Evolutionary conservation across 2,888 invertebrate species (phyloP).

Genomic region (Tenthredo amoena): DNA sequence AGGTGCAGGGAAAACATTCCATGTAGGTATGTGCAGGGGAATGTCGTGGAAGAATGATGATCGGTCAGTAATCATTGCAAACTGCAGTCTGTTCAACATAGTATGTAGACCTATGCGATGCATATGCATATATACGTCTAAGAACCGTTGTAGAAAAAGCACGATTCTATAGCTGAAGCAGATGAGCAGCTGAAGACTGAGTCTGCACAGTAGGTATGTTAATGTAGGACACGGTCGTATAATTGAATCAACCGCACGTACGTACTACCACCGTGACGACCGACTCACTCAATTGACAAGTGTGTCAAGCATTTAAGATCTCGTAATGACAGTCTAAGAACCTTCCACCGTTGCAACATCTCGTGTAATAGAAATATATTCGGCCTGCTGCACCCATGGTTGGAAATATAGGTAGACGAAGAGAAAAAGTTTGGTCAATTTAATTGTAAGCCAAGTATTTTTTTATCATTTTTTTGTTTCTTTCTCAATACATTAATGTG

Average conservation of each 20-base stretch:
- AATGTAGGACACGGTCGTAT: constrained; percentile 41
- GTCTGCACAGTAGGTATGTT: constrained; percentile 14
- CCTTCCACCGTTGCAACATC: constrained; percentile 12
- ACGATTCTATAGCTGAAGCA: neutral
- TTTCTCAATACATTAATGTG: too few species aligned
- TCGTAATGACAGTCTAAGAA: constrained; percentile 41
- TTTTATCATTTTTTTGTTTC: too few species aligned
- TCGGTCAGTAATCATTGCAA: neutral
- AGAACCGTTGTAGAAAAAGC: neutral
- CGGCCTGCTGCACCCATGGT: neutral
- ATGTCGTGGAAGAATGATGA: neutral
- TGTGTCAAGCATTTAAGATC: constrained; percentile 43
- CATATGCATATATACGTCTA: too few species aligned
- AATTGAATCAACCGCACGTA: constrained; percentile 37
- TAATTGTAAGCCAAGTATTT: too few species aligned
- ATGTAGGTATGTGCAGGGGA: too few species aligned
- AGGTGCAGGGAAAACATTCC: neutral
- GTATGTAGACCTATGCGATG: neutral
- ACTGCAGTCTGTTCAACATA: neutral
- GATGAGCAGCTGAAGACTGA: neutral
- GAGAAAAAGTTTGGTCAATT: neutral
- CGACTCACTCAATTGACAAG: constrained; percentile 44
- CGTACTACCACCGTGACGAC: neutral
- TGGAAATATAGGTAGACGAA: neutral
- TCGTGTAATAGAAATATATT: neutral